Conservation (phyloP, 2,113 vertebrate species). For the Psittacara wagleri region DNA sequence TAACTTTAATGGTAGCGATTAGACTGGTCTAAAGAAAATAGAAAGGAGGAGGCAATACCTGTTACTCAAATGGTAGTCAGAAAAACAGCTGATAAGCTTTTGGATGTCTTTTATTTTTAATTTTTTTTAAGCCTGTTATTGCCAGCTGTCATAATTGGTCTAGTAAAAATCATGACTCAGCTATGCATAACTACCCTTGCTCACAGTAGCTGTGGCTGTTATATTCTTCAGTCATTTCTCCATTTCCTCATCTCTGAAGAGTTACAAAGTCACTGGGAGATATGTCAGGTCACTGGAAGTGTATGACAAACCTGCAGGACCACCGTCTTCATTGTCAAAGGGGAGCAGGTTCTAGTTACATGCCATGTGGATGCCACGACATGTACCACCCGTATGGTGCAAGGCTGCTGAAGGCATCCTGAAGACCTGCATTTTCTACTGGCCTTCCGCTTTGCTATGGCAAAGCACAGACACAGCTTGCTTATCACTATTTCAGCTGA, state of each 20-base stretch:
- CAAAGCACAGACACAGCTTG: neutral
- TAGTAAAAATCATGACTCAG: neutral
- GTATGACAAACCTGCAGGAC: neutral
- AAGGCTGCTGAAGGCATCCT: neutral
- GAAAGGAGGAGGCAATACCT: neutral
- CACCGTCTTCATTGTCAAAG: neutral
- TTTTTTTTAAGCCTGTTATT: neutral
- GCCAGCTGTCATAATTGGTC: neutral
- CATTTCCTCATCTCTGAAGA: neutral
- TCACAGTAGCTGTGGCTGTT: neutral
- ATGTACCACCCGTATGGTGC: fast-evolving
- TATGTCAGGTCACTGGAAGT: neutral
- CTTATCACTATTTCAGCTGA: neutral
- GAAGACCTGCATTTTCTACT: neutral
- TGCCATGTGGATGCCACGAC: neutral
- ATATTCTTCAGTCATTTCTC: neutral
- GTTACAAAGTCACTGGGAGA: neutral
- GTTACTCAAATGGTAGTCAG: neutral
- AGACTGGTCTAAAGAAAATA: neutral
- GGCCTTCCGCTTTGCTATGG: neutral
- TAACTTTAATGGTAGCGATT: neutral
- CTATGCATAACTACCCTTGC: neutral
- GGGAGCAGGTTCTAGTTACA: neutral
- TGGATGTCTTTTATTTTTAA: fast-evolving
- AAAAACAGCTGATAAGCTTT: neutral